Conservation (phyloP, 1,140 invertebrate species). For the Conopomorpha cramerella region DNA sequence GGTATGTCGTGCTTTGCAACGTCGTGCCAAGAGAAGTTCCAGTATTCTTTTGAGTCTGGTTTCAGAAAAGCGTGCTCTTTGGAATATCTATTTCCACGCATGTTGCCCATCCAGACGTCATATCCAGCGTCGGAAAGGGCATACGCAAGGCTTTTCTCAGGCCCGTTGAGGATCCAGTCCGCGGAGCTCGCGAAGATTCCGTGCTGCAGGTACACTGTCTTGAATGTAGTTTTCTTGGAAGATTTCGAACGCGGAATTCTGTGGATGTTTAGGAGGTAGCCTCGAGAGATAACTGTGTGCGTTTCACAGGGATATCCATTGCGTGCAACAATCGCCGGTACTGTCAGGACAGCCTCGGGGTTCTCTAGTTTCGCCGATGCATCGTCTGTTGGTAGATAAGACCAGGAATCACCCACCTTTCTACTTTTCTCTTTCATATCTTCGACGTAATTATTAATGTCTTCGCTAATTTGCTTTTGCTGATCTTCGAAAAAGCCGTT, state of each 20-base stretch:
- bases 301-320: slow-evolving; percentile 72
- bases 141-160: slow-evolving; percentile 65
- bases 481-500: slow-evolving; percentile 13
- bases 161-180: slow-evolving; percentile 76
- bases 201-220: slow-evolving; percentile 72
- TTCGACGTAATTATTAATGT: slow-evolving; percentile 21
- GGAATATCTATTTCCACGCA: slow-evolving; percentile 67
- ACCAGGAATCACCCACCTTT: slow-evolving; percentile 20
- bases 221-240: slow-evolving; percentile 10
- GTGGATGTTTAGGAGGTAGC: slow-evolving; percentile 73
- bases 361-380: slow-evolving; percentile 14
- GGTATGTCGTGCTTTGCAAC: slow-evolving; percentile 75
- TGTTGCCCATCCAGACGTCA: slow-evolving; percentile 72
- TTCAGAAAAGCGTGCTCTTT: slow-evolving; percentile 54
- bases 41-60: slow-evolving; percentile 59
- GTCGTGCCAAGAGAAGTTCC: slow-evolving; percentile 72
- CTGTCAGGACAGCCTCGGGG: slow-evolving; percentile 37
- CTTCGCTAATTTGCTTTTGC: slow-evolving; percentile 7
- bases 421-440: slow-evolving; percentile 23
- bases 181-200: slow-evolving; percentile 76
- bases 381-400: slow-evolving; percentile 21
- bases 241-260: slow-evolving; percentile 63
- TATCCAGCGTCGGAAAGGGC: slow-evolving; percentile 65
- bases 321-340: slow-evolving; percentile 62
- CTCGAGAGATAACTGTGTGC: slow-evolving; percentile 70